Evolutionary conservation across 92 coral and sea anemone genomes (phyloP), one percentile per base, ranked within the genome.

Genomic region (Parazoanthus darwini): DNA sequence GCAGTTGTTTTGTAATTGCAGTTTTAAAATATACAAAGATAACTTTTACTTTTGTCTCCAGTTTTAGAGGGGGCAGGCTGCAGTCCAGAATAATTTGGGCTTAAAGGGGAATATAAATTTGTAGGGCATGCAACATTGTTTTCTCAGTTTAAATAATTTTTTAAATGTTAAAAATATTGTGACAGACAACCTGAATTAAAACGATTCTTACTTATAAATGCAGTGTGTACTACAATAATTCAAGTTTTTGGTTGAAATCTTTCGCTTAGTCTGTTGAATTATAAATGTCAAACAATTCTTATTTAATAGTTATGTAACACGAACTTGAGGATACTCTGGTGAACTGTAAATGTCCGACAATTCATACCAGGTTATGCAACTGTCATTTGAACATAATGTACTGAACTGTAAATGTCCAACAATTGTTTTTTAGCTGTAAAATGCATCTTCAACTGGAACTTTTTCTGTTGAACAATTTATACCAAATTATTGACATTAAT

Each of bases 331-430:
- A 77, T 77, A 75, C 50, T 75, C 79, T 36, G 46, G 51, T 75
- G 79, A 75, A 44, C 81, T 77, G 81, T 77, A 77, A 77, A 42
- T 77, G 81, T 77, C 81, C 81, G 44, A 77, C 56, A 75, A 75
- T 75, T 36, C 51, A 75, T 39, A 37, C 16, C 48, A 39, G 79
- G 79, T 75, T 75, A 75, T 75, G 4, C 51, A 75, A 38, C 51
- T 75, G 79, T 15, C 39, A 37, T 11, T 36, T 7, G 50, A 76
- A 76, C 51, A 76, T 36, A 5, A 15, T 36, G 11, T 72, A 72
- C 36, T 39, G 48, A 77, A 77, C 56, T 77, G 59, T 43, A 18
- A 77, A 77, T 77, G 81, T 77, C 81, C 81, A 77, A 77, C 59
- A 77, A 44, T 44, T 77, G 81, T 77, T 77, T 2, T 43, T 77